Conservation (phyloP, 2,888 invertebrate species). For the Drosophila tripunctata region DNA sequence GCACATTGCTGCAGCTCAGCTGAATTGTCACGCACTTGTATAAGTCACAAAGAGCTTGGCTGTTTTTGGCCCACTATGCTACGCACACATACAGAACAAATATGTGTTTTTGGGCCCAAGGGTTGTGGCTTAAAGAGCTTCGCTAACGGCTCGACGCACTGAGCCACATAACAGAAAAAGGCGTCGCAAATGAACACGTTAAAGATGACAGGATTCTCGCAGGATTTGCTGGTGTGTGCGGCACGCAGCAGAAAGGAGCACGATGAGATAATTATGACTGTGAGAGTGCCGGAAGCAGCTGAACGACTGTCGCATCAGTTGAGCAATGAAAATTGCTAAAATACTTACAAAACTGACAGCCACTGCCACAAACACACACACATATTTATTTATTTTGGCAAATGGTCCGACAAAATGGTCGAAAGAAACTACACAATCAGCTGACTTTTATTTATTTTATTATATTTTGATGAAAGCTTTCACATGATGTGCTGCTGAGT, state of each 20-base stretch:
- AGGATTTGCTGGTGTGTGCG: slow-evolving; percentile 22
- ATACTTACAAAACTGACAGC: slow-evolving; percentile 9
- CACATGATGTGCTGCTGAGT: background rate
- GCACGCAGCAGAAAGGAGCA: slow-evolving; percentile 4
- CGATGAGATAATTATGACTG: slow-evolving; percentile 26
- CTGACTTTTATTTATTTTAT: background rate
- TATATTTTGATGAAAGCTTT: background rate
- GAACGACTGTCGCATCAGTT: slow-evolving; percentile 9
- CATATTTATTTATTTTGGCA: slow-evolving; percentile 4
- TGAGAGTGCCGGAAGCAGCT: background rate
- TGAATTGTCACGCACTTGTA: background rate
- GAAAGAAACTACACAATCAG: slow-evolving; percentile 2
- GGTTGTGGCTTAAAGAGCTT: slow-evolving; percentile 5
- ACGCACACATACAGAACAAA: too few relatives aligned
- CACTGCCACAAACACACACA: background rate
- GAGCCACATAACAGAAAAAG: slow-evolving; percentile 37
- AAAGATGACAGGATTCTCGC: slow-evolving; percentile 66
- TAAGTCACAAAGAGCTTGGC: background rate
- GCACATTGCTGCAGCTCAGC: slow-evolving; percentile 8
- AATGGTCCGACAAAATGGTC: slow-evolving; percentile 7
- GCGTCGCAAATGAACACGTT: slow-evolving; percentile 70
- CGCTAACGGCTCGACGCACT: slow-evolving; percentile 43
- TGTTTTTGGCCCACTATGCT: slow-evolving; percentile 14
- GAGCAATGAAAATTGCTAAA: slow-evolving; percentile 18
- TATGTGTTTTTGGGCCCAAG: too few relatives aligned